Conservation (phyloP, 2,797 vertebrate species). For the Tenualosa thibaudeaui region DNA sequence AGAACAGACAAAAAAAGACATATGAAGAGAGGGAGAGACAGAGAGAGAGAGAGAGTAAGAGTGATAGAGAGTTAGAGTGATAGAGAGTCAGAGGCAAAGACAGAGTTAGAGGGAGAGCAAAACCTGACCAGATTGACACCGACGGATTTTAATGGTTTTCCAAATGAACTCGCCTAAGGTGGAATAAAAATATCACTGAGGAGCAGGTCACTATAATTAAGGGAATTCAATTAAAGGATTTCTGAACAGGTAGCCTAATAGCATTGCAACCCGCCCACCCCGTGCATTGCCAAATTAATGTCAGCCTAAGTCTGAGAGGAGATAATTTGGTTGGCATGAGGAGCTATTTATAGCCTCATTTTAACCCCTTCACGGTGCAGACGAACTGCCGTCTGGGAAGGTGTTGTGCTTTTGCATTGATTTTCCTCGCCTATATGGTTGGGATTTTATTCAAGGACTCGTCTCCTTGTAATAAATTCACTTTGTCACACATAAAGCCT, state of each 20-base stretch:
- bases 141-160: conserved; percentile 55
- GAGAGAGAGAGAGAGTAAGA: not conserved
- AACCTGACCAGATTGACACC: conserved; percentile 14
- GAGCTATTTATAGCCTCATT: conserved; percentile 63
- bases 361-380: conserved; percentile 23
- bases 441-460: not conserved
- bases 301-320: conserved; percentile 73
- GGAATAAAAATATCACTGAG: conserved; percentile 77
- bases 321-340: conserved; percentile 69
- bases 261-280: conserved; percentile 69
- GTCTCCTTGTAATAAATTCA: not conserved
- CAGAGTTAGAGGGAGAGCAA: conserved; percentile 15
- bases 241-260: conserved; percentile 73
- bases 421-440: not conserved
- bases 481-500: conserved; percentile 26
- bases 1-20: conserved; percentile 58
- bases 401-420: conserved; percentile 5
- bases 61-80: not conserved
- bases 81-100: conserved; percentile 12
- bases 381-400: not conserved
- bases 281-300: conserved; percentile 73
- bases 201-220: conserved; percentile 69
- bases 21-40: not conserved
- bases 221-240: conserved; percentile 68
- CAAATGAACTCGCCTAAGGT: conserved; percentile 69